Percentiles rank a stretch among this genome's conserved stretches.
phyloP scores from a whole-genome alignment of 1,140 invertebrate genomes.

The Caerostris extrusa region DNA sequence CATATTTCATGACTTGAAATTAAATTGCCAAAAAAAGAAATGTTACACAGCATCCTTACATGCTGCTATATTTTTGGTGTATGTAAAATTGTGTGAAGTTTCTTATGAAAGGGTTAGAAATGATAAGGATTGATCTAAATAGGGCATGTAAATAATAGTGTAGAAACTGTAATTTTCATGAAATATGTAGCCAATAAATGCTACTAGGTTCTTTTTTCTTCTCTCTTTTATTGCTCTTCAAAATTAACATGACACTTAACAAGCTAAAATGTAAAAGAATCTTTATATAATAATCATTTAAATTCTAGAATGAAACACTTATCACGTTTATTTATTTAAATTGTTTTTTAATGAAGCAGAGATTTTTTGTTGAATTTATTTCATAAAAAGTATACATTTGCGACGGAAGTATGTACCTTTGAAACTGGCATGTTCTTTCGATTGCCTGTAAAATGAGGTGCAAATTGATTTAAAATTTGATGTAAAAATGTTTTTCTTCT shows the following conservation, averaged over 20 bases:
- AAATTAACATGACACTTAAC: neutral
- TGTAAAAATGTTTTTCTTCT: too few relatives aligned
- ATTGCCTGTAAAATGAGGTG: too few relatives aligned
- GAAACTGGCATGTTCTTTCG: too few relatives aligned
- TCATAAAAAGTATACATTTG: neutral
- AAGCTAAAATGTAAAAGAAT: too few relatives aligned
- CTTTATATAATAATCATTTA: too few relatives aligned
- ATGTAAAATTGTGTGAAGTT: constrained; percentile 41
- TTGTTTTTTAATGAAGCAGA: too few relatives aligned
- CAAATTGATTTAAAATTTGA: too few relatives aligned
- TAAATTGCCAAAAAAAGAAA: constrained; percentile 45
- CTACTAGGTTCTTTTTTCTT: constrained; percentile 66
- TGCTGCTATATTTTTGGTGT: constrained; percentile 74
- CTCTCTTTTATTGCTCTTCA: neutral
- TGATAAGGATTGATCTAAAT: constrained; percentile 56
- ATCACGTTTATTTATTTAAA: too few relatives aligned
- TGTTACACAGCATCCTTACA: neutral
- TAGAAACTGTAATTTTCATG: constrained; percentile 72
- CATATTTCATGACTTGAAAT: neutral
- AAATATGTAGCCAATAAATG: constrained; percentile 73
- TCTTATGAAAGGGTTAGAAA: constrained; percentile 32
- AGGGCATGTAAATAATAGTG: constrained; percentile 63
- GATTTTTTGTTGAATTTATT: neutral
- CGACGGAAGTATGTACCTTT: neutral
- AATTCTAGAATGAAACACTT: too few relatives aligned